phyloP scores from a whole-genome alignment of 2,113 vertebrate genomes.

The Hepsetus odoe region DNA sequence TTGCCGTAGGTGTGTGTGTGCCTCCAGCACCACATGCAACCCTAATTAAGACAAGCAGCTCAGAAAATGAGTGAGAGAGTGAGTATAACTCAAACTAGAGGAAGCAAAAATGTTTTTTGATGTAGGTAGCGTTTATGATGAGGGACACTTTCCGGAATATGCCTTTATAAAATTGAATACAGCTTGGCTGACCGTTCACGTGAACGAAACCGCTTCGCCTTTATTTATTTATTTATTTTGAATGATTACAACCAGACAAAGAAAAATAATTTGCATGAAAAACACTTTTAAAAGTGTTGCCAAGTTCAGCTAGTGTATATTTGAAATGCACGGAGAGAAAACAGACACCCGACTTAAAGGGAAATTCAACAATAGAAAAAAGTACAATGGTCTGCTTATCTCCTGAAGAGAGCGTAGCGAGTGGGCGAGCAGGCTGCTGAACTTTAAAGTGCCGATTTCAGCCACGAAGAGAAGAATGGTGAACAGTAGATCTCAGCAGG shows the following conservation, averaged over 20 bases:
- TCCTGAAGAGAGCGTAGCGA: not conserved
- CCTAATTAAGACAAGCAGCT: too few species aligned
- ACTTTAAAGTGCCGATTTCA: constrained; percentile 27
- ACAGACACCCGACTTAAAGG: not conserved
- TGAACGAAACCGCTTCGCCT: too few species aligned
- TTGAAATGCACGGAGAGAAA: not conserved
- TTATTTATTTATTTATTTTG: too few species aligned
- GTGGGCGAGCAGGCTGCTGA: not conserved
- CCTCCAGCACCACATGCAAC: too few species aligned
- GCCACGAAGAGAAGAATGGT: not conserved
- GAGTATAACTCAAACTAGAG: too few species aligned
- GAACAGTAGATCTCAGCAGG: constrained; percentile 19
- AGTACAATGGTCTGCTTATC: constrained; percentile 11
- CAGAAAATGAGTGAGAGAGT: too few species aligned
- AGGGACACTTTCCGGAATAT: too few species aligned
- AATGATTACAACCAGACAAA: not conserved
- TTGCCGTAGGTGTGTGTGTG: too few species aligned
- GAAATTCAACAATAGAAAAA: not conserved
- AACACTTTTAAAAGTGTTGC: not conserved
- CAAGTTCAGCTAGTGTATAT: not conserved
- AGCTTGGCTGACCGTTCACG: too few species aligned
- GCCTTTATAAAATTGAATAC: too few species aligned
- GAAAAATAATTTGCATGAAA: not conserved
- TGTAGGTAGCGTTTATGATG: too few species aligned
- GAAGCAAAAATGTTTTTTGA: too few species aligned